Evolutionary conservation across 2,113 vertebrate species (phyloP).

Genomic region (Piaya cayana): DNA sequence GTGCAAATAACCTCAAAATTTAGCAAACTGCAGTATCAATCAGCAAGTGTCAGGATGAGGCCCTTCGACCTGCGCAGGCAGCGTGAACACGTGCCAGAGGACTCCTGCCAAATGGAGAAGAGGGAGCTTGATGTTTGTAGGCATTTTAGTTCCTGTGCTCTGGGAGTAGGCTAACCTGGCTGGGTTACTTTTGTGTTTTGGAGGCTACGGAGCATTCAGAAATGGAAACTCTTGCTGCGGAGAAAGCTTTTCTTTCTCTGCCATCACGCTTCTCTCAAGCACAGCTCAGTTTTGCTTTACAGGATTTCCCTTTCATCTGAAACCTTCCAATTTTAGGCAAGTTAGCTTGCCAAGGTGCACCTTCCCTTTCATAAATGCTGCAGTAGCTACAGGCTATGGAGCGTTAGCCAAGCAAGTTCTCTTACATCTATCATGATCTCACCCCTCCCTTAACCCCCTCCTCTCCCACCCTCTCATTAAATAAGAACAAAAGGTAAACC

Average conservation of each 20-base stretch:
- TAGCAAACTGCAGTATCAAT: background rate
- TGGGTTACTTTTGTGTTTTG: background rate
- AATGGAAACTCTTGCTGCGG: constrained; percentile 1
- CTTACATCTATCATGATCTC: constrained; percentile 67
- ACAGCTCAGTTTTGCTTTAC: background rate
- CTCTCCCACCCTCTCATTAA: constrained; percentile 63
- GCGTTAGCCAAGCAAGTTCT: constrained; percentile 72
- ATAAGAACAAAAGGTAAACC: constrained; percentile 72
- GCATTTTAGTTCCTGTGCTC: background rate
- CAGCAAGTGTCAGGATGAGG: background rate
- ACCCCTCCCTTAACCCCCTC: constrained; percentile 57
- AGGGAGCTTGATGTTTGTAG: background rate
- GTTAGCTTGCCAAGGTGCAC: constrained; percentile 71
- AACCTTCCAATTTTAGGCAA: constrained; percentile 62
- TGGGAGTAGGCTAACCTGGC: background rate
- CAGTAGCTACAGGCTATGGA: constrained; percentile 65
- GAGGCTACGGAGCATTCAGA: background rate
- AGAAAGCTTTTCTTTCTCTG: background rate
- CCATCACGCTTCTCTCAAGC: background rate
- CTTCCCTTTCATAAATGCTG: constrained; percentile 73
- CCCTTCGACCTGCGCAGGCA: background rate
- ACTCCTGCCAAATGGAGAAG: background rate
- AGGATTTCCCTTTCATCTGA: constrained; percentile 65
- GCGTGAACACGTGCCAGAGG: background rate
- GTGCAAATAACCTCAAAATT: background rate